Evolutionary conservation across 2,888 invertebrate species (phyloP).

Genomic region (Nomada flava): DNA sequence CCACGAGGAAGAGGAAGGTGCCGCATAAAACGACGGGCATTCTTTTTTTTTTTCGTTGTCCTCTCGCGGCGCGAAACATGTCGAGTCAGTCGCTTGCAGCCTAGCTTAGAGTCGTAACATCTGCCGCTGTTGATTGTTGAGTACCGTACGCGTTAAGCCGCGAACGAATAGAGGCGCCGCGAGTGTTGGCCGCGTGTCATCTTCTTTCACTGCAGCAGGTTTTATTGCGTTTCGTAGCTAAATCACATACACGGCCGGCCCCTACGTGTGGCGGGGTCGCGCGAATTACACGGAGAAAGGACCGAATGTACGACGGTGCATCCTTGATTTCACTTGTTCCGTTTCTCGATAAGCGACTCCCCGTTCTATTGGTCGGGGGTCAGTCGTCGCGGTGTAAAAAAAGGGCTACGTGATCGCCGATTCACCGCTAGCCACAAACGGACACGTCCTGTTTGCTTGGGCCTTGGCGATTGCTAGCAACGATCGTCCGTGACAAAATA

Average conservation of each 20-base stretch:
- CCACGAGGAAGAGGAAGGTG: constrained; percentile 74
- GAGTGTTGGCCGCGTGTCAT: constrained; percentile 63
- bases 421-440: constrained; percentile 49
- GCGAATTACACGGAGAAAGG: constrained; percentile 45
- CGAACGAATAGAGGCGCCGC: constrained; percentile 37
- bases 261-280: background rate
- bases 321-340: constrained; percentile 48
- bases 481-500: constrained; percentile 45
- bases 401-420: constrained; percentile 48
- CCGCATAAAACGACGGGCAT: constrained; percentile 60
- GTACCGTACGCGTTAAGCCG: constrained; percentile 62
- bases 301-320: background rate
- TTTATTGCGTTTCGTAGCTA: constrained; percentile 77
- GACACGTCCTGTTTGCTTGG: constrained; percentile 22
- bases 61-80: constrained; percentile 71
- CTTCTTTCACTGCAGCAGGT: constrained; percentile 60
- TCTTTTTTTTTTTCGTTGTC: constrained; percentile 18
- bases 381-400: background rate
- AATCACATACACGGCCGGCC: constrained; percentile 63
- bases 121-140: constrained; percentile 69
- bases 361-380: constrained; percentile 24
- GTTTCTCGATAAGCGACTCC: constrained; percentile 22
- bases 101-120: constrained; percentile 74
- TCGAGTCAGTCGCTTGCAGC: constrained; percentile 77
- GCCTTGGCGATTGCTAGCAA: constrained; percentile 37